A percentile compares a stretch with the other conserved stretches of the same genome.
phyloP scores from a whole-genome alignment of 2,113 vertebrate genomes.

The Engystomops pustulosus region DNA sequence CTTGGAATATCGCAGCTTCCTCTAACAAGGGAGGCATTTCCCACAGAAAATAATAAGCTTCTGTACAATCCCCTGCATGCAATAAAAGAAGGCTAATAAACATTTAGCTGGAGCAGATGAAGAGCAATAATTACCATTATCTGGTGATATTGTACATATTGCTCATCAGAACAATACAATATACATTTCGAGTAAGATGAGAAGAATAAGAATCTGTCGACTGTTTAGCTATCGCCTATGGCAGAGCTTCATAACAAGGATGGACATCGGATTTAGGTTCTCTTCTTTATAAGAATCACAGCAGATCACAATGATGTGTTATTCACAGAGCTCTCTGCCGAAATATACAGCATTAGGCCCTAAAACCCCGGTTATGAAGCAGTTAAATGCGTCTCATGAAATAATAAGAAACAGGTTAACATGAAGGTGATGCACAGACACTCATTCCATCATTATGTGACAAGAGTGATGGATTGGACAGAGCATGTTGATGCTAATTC shows the following conservation, averaged over 20 bases:
- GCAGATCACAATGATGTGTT: no score
- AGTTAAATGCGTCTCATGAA: neutral
- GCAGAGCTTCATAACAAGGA: neutral
- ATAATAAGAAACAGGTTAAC: neutral
- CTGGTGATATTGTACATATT: neutral
- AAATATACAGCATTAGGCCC: no score
- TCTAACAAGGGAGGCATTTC: slow-evolving; percentile 14
- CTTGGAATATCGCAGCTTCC: neutral
- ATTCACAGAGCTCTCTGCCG: no score
- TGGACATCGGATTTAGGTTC: no score
- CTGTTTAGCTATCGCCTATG: neutral
- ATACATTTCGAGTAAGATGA: neutral
- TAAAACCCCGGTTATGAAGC: neutral
- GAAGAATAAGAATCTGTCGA: neutral
- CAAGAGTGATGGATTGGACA: neutral
- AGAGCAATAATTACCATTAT: neutral
- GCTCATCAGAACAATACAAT: neutral
- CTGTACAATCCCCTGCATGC: neutral
- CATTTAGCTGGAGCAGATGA: slow-evolving; percentile 5
- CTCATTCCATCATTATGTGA: neutral
- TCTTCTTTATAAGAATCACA: no score
- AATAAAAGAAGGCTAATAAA: slow-evolving; percentile 6
- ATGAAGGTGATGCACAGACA: neutral
- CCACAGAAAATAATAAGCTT: neutral
- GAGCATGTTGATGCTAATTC: neutral